phyloP scores from a whole-genome alignment of 1,140 invertebrate genomes.

The Lepidurus couesii region DNA sequence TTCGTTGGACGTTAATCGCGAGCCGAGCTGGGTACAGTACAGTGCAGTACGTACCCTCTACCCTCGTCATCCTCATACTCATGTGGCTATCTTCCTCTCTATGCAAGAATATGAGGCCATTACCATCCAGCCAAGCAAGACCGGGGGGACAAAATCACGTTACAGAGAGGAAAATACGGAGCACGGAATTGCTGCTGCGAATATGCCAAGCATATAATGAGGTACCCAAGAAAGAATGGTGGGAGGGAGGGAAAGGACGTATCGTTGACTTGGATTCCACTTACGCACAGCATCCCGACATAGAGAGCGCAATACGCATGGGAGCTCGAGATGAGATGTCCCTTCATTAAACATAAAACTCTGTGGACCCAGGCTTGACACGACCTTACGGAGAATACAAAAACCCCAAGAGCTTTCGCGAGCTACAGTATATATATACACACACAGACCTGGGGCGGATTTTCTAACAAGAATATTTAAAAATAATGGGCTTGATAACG shows the following conservation, averaged over 20 bases:
- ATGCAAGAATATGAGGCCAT: not conserved
- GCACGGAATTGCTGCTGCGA: not conserved
- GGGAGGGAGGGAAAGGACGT: not conserved
- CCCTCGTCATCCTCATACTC: not conserved
- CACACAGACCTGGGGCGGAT: not conserved
- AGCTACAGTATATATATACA: not conserved
- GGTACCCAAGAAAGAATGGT: not conserved
- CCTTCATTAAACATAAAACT: too few species aligned
- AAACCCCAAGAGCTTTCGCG: not conserved
- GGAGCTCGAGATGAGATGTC: too few species aligned
- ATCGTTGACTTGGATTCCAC: too few species aligned
- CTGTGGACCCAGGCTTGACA: too few species aligned
- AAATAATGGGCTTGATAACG: slow-evolving; percentile 19
- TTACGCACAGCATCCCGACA: too few species aligned
- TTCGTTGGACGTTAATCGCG: not conserved
- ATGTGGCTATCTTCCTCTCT: not conserved
- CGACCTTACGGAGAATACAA: not conserved
- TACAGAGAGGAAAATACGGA: not conserved
- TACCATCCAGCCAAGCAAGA: not conserved
- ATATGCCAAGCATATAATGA: slow-evolving; percentile 22
- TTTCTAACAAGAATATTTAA: not conserved
- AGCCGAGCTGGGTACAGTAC: not conserved
- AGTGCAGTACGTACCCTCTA: too few species aligned
- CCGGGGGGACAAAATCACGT: not conserved
- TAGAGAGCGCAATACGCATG: too few species aligned